These are phyloP conservation scores for Anableps anableps DNA, from an alignment of 2,797 vertebrate species.

Conservation along the genomic window DNA sequence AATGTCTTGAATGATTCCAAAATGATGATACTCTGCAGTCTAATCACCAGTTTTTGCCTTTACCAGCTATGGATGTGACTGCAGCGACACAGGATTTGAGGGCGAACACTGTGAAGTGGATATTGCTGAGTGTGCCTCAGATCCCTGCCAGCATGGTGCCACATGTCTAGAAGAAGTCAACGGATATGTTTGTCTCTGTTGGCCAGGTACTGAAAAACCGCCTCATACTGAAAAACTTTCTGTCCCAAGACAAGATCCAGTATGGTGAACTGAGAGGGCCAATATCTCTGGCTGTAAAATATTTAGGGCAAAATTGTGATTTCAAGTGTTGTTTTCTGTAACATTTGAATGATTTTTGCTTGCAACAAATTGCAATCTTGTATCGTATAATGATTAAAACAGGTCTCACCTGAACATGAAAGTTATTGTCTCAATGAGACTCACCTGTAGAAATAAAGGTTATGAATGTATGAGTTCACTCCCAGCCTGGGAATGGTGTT, in stretches of 20 bases:
- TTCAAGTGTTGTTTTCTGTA: not conserved
- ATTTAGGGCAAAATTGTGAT: not conserved
- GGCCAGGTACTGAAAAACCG: constrained; percentile 84
- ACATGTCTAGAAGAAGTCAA: constrained; percentile 87
- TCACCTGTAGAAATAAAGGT: no score
- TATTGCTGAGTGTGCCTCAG: constrained; percentile 89
- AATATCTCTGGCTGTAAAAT: not conserved
- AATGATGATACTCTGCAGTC: not conserved
- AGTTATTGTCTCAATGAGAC: not conserved
- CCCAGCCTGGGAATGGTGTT: no score
- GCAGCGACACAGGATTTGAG: constrained; percentile 87
- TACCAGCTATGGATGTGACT: constrained; percentile 89
- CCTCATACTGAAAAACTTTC: no score
- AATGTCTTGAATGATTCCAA: not conserved
- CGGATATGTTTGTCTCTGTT: constrained; percentile 88
- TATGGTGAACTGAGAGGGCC: not conserved
- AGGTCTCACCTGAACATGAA: not conserved
- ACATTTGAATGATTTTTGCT: not conserved
- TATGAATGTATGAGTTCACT: no score
- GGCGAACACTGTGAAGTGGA: constrained; percentile 89
- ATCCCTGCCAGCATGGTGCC: constrained; percentile 88
- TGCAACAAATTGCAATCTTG: not conserved
- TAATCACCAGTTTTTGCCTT: constrained; percentile 10
- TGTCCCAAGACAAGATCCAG: not conserved
- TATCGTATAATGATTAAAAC: not conserved